A percentile compares a stretch with the other conserved stretches of the same genome.
phyloP scores from a whole-genome alignment of 1,140 invertebrate genomes.

The Sitophilus oryzae region DNA sequence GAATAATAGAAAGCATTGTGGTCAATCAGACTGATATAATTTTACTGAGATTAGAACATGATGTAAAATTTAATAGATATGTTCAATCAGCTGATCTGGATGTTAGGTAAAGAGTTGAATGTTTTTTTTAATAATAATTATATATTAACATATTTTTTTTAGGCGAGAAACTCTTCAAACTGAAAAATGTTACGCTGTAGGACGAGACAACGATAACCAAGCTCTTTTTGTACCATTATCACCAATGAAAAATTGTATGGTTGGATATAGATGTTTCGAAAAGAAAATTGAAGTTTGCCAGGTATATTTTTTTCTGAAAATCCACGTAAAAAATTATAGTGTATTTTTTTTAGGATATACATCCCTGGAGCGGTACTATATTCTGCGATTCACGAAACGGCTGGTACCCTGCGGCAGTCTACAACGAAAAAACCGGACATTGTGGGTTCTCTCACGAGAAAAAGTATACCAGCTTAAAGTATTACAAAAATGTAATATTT shows the following conservation, averaged over 20 bases:
- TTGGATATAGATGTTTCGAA: constrained; percentile 50
- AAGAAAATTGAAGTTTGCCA: constrained; percentile 36
- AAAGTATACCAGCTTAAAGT: constrained; percentile 29
- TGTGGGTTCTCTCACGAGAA: constrained; percentile 46
- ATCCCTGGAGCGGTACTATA: constrained; percentile 53
- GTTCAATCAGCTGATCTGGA: constrained; percentile 54
- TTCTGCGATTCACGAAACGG: constrained; percentile 52
- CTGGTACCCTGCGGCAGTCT: constrained; percentile 58
- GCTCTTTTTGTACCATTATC: constrained; percentile 18
- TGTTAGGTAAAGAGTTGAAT: constrained; percentile 45
- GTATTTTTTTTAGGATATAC: constrained; percentile 9
- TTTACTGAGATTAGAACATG: constrained; percentile 54
- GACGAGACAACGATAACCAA: constrained; percentile 22
- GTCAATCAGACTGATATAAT: constrained; percentile 50
- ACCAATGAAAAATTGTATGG: constrained; percentile 44
- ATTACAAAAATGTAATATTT: constrained; percentile 26
- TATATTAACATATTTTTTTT: too few relatives aligned
- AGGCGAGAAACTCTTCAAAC: constrained; percentile 40
- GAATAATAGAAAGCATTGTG: constrained; percentile 49
- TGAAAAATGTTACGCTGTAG: constrained; percentile 51
- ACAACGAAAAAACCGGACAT: constrained; percentile 46
- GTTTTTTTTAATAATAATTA: too few relatives aligned
- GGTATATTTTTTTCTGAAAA: constrained; percentile 5
- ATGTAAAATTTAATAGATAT: constrained; percentile 52
- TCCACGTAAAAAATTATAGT: constrained; percentile 5